Percentiles rank a stretch among this genome's conserved stretches.
phyloP scores from a whole-genome alignment of 2,888 invertebrate genomes.

The Thereva nobilitata region DNA sequence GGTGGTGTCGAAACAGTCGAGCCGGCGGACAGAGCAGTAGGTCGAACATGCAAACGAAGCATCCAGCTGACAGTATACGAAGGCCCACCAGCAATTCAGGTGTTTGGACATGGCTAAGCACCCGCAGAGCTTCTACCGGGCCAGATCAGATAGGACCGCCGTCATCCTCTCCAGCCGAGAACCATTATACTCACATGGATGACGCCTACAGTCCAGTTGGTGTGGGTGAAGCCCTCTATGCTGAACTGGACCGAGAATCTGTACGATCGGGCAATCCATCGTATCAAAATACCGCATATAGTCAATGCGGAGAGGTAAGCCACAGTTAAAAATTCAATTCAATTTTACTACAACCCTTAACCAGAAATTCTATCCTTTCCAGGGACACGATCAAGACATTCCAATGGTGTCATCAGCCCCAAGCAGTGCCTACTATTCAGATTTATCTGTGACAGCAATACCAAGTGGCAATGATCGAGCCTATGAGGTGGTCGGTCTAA shows the following conservation, averaged over 20 bases:
- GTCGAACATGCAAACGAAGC: conserved; percentile 56
- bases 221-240: conserved; percentile 69
- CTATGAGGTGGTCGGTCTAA: conserved; percentile 65
- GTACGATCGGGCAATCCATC: conserved; percentile 63
- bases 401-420: conserved; percentile 66
- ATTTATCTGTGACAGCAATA: conserved; percentile 64
- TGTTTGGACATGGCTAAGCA: conserved; percentile 58
- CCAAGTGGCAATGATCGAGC: conserved; percentile 61
- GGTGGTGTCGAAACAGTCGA: conserved; percentile 59
- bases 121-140: conserved; percentile 55
- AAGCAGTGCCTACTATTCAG: conserved; percentile 77
- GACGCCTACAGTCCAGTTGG: conserved; percentile 64
- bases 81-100: conserved; percentile 58
- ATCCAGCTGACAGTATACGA: conserved; percentile 58
- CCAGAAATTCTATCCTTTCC: conserved; percentile 43
- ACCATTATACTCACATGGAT: conserved; percentile 75
- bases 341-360: conserved; percentile 1
- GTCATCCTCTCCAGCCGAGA: conserved; percentile 64
- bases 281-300: conserved; percentile 73
- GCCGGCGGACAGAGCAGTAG: conserved; percentile 53
- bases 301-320: conserved; percentile 59
- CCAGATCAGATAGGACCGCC: conserved; percentile 61
- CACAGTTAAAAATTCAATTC: not conserved
- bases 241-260: conserved; percentile 69
- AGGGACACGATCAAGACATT: conserved; percentile 58